Evolutionary conservation across 2,797 vertebrate genomes (phyloP).

Genomic region (Bufotes viridis): DNA sequence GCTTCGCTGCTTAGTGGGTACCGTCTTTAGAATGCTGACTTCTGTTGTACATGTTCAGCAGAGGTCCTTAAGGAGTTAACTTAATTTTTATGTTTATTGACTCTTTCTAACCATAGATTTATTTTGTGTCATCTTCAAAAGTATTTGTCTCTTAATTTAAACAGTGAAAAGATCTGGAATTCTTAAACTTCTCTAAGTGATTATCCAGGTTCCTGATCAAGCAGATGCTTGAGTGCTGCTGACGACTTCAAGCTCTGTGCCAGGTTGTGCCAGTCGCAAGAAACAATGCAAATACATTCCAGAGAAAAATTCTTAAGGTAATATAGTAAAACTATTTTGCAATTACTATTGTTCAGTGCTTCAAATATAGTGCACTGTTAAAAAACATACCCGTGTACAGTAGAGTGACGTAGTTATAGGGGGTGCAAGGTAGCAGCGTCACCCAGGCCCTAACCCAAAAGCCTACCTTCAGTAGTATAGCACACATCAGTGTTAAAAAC

Average conservation of each 20-base stretch:
- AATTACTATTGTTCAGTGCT: background rate
- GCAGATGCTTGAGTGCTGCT: constrained; percentile 19
- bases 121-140: constrained; percentile 5
- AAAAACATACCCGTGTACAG: background rate
- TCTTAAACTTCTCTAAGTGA: background rate
- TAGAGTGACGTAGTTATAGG: background rate
- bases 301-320: background rate
- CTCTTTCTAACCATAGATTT: background rate
- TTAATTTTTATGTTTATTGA: background rate
- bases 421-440: background rate
- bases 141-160: constrained; percentile 12
- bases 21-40: too few relatives aligned
- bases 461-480: background rate
- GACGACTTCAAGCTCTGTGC: constrained; percentile 12
- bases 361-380: background rate
- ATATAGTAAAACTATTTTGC: background rate
- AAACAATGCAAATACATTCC: background rate
- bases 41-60: too few relatives aligned
- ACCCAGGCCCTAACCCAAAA: background rate
- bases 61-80: too few relatives aligned
- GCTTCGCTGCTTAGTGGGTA: too few relatives aligned
- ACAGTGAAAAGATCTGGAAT: background rate
- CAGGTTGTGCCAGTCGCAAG: constrained; percentile 10
- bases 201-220: constrained; percentile 30
- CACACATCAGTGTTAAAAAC: background rate